Base-by-base conservation (phyloP, 2,797 vertebrate genomes). In the Alcedo quadribrachys region DNA sequence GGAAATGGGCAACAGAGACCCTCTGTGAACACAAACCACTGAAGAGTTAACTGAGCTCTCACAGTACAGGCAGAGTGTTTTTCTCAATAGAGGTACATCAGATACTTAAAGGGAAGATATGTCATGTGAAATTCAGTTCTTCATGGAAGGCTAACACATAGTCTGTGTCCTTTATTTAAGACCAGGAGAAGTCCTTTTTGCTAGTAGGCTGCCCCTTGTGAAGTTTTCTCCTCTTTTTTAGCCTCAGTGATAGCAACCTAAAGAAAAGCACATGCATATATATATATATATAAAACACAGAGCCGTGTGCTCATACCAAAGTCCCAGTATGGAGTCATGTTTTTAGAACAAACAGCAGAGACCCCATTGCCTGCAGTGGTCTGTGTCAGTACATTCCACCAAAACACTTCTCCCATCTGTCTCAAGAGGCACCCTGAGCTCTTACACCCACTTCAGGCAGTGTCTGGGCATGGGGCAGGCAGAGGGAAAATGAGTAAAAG, bases 11-110 rank as follows among this genome's bases (percentile, higher is more conserved):
- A 77, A 42, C 24, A 77, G 80, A 88, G 70, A 54, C 35, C 53
- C 33, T 81, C 81, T 78, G 60, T 83, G 67, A 70, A n/a, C 67
- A 33, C 51, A 79, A 77, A 62, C 45, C 24, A 61, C 43, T 21
- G 17, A 67, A 76, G 68, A 68, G 86, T 92, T 92, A 89, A 85
- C 43, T 20, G 58, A 62, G 28, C 62, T 85, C 88, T 73, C 54
- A 60, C 6, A 75, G 13, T 58, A 71, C 53, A 54, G 65, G 40
- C 62, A 74, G 55, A 67, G 17, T 77, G 51, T 51, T 89, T 68
- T 87, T 82, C 58, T 90, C 75, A 71, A 48, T 18, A 60, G 40
- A 7, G 28, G 21, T 71, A 19, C 46, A 46, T 85, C 81, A 75
- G 70, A 43, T 75, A 62, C 30, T 85, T 82, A 61, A 86, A 25